These are phyloP conservation scores for Amphilophus citrinellus DNA, from an alignment of 2,113 vertebrate species.

Conservation along the genomic window DNA sequence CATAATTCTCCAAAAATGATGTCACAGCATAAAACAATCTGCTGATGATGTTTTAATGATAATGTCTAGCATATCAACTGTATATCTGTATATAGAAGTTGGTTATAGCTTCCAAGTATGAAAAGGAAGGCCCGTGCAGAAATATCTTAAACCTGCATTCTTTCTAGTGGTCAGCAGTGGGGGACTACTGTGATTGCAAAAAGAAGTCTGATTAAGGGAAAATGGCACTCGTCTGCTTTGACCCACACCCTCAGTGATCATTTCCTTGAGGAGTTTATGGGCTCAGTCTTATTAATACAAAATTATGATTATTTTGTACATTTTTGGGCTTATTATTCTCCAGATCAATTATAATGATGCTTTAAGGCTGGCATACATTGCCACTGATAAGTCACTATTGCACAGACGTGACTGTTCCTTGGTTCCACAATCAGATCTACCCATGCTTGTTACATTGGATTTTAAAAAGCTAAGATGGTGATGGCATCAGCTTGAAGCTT, in stretches of 20 bases:
- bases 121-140: not conserved
- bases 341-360: too few relatives aligned
- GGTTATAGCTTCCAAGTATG: not conserved
- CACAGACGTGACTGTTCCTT: too few relatives aligned
- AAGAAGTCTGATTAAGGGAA: not conserved
- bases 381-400: too few relatives aligned
- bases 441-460: not conserved
- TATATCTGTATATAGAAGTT: not conserved
- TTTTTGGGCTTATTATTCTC: not conserved
- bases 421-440: too few relatives aligned
- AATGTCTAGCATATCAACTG: not conserved
- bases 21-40: not conserved
- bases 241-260: too few relatives aligned
- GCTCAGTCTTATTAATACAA: not conserved
- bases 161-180: not conserved
- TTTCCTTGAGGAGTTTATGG: not conserved
- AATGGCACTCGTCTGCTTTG: rapidly evolving
- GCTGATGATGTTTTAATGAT: not conserved
- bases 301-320: not conserved
- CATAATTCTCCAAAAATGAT: not conserved
- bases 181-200: not conserved
- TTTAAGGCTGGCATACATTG: too few relatives aligned
- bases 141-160: not conserved
- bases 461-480: not conserved
- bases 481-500: not conserved